Conservation (phyloP, 2,113 vertebrate genomes). For the Manacus vitellinus region DNA sequence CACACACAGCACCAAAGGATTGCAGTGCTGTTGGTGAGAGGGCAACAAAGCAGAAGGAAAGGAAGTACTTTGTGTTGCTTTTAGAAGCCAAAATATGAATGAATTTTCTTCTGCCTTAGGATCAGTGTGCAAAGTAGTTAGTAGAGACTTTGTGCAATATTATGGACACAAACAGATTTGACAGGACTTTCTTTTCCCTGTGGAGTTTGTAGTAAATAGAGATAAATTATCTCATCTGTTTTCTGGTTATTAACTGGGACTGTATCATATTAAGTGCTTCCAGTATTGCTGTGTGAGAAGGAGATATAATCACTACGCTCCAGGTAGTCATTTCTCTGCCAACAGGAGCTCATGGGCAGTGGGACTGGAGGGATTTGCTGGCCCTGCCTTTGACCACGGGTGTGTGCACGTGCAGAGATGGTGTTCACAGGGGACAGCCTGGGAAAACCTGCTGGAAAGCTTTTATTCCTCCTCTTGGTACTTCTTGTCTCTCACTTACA, state of each 20-base stretch:
- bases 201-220: conserved; percentile 9
- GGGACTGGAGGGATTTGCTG: not conserved
- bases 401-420: not conserved
- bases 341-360: not conserved
- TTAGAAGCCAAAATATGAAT: not conserved
- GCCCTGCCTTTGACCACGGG: accelerated
- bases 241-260: conserved; percentile 31
- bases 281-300: not conserved
- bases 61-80: not conserved
- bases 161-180: not conserved
- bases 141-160: not conserved
- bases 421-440: not conserved
- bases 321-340: not conserved
- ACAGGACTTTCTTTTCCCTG: not conserved
- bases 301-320: not conserved
- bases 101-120: not conserved
- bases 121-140: not conserved
- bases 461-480: not conserved
- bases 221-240: not conserved
- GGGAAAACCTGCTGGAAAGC: not conserved
- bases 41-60: not conserved
- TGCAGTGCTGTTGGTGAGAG: not conserved
- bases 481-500: not conserved
- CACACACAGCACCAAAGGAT: not conserved
- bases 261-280: conserved; percentile 12